Evolutionary conservation across 2,888 invertebrate genomes (phyloP).

Genomic region (Patella caerulea): DNA sequence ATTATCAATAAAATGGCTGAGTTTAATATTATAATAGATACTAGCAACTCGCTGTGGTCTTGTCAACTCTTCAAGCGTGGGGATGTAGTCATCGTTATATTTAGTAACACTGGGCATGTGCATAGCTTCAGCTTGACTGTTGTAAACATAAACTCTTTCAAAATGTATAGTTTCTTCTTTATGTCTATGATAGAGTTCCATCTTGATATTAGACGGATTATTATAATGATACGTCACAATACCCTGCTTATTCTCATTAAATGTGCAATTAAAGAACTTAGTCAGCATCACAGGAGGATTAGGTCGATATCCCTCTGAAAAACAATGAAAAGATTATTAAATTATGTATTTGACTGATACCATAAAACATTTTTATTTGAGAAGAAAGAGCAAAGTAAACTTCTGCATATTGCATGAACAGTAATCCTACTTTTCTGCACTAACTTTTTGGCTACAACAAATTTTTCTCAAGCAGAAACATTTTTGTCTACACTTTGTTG

Average conservation of each 20-base stretch:
- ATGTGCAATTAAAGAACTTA: constrained; percentile 52
- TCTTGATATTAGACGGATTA: constrained; percentile 67
- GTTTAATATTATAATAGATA: constrained; percentile 90
- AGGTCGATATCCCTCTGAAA: constrained; percentile 30
- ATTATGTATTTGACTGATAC: no score
- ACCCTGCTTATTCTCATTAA: constrained; percentile 60
- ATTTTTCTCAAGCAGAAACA: no score
- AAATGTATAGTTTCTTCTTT: constrained; percentile 61
- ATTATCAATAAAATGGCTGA: constrained; percentile 88
- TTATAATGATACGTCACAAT: constrained; percentile 70
- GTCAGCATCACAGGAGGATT: constrained; percentile 39
- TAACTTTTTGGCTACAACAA: no score
- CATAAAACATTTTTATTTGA: no score
- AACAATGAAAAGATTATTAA: not conserved
- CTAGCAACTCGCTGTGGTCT: constrained; percentile 87
- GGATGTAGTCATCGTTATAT: constrained; percentile 68
- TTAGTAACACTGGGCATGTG: constrained; percentile 70
- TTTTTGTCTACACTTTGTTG: no score
- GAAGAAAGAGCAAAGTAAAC: no score
- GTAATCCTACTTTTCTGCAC: no score
- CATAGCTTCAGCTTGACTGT: constrained; percentile 64
- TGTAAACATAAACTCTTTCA: constrained; percentile 49
- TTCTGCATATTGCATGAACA: no score
- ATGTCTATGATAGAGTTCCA: constrained; percentile 67
- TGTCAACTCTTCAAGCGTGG: constrained; percentile 68